Conservation (phyloP, 2,888 invertebrate genomes). For the Eilema caniola region DNA sequence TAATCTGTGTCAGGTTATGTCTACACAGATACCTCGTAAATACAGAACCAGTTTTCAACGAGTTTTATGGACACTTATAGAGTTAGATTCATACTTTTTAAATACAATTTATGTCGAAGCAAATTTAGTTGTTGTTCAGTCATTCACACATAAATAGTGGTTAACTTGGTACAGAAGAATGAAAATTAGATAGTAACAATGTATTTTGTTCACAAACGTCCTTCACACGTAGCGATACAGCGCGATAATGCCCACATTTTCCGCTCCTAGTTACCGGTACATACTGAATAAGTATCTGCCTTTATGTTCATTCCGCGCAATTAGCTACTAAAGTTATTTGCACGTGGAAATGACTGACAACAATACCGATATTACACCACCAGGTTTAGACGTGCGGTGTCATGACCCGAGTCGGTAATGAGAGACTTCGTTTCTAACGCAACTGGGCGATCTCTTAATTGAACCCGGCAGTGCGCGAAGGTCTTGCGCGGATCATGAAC, state of each 20-base stretch:
- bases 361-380: conserved; percentile 75
- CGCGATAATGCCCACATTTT: conserved; percentile 72
- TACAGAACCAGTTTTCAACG: neutral
- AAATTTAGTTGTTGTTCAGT: neutral
- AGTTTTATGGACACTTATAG: neutral
- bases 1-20: neutral
- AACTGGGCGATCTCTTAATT: conserved; percentile 75
- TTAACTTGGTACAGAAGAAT: conserved; percentile 30
- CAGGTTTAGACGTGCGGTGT: conserved; percentile 69
- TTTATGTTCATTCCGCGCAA: conserved; percentile 64
- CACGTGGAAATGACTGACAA: conserved; percentile 71
- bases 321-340: conserved; percentile 65
- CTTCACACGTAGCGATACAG: conserved; percentile 64
- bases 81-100: neutral
- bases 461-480: conserved; percentile 73
- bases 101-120: conserved; percentile 1
- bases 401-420: conserved; percentile 71
- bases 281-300: conserved; percentile 47
- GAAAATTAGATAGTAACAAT: conserved; percentile 52
- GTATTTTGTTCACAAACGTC: conserved; percentile 57
- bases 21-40: neutral
- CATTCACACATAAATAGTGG: neutral
- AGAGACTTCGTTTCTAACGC: conserved; percentile 68
- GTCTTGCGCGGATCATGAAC: conserved; percentile 62
- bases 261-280: conserved; percentile 56